Base-by-base conservation (phyloP, 2,113 vertebrate genomes). In the Passerina amoena region DNA sequence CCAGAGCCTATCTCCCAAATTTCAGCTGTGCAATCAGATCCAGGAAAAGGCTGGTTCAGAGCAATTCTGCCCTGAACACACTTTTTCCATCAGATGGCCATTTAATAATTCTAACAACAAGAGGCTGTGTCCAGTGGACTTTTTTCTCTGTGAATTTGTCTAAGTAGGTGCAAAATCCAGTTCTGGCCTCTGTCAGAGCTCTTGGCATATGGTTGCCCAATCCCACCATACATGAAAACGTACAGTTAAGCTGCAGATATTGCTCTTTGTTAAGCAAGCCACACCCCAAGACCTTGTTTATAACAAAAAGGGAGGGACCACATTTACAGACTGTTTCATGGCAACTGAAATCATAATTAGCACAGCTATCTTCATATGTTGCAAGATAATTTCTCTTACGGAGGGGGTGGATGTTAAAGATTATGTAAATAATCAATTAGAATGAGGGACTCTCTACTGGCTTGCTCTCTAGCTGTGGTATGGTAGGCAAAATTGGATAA, bases 291-390 rank as follows among this genome's bases (percentile, higher is more conserved):
- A 48, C 48, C 44, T 88, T 92, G 88, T 93, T 93, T 88, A 66
- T 90, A 73, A 42, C 35, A 53, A 3, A 5, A n/a, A 31, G 71
- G 88, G 92, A 90, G 79, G 60, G n/a, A 68, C 64, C 17, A 16
- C 51, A 22, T 80, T 92, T 93, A 71, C 64, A 53, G 48, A 37
- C 71, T 88, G 93, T 96, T 90, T 93, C 85, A 76, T 71, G 90
- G 90, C 88, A 96, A 90, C 90, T 86, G 38, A 95, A 93, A 86
- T 90, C 35, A 9, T 92, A 92, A 90, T 95, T 94, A 88, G 60
- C 60, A 66, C 50, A 81, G 80, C 35, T 91, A 83, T 92, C 80
- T 92, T 90, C 35, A 7, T 88, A 59, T 64, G 83, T 88, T 88
- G 91, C 76, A 64, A 94, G 92, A 84, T 92, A 80, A 95, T 71